phyloP scores from a whole-genome alignment of 2,888 invertebrate species.

The Pseudoips prasinana region DNA sequence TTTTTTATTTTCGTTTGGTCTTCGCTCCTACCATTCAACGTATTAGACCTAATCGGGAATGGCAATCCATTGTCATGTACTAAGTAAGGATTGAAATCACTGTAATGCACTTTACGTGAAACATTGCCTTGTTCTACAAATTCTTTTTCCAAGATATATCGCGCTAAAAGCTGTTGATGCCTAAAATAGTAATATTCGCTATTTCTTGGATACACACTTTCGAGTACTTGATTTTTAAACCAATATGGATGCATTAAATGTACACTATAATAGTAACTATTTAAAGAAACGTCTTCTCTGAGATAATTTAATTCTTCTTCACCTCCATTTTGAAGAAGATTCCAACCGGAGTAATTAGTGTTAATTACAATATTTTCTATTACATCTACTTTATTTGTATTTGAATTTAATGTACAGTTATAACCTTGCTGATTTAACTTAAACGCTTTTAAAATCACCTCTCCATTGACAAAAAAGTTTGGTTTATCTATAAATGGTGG shows the following conservation, averaged over 20 bases:
- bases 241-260: conserved; percentile 82
- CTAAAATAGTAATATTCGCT: conserved; percentile 64
- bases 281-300: conserved; percentile 84
- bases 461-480: conserved; percentile 62
- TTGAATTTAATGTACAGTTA: neutral
- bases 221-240: conserved; percentile 75
- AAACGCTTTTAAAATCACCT: conserved; percentile 63
- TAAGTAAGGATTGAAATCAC: conserved; percentile 57
- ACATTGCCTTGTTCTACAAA: conserved; percentile 40
- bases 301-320: conserved; percentile 83
- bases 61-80: conserved; percentile 66
- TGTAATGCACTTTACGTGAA: conserved; percentile 27
- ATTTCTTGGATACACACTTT: conserved; percentile 53
- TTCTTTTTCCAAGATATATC: conserved; percentile 60
- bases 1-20: conserved; percentile 52
- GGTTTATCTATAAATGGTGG: conserved; percentile 77
- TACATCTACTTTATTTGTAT: neutral
- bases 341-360: conserved; percentile 76
- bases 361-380: conserved; percentile 50
- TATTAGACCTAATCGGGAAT: conserved; percentile 56
- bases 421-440: conserved; percentile 35
- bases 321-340: conserved; percentile 63
- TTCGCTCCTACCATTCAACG: conserved; percentile 43
- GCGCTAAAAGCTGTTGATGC: conserved; percentile 62
- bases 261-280: conserved; percentile 81